Base-by-base conservation (phyloP, 2,888 invertebrate species). In the Noctuana brunneofusca region DNA sequence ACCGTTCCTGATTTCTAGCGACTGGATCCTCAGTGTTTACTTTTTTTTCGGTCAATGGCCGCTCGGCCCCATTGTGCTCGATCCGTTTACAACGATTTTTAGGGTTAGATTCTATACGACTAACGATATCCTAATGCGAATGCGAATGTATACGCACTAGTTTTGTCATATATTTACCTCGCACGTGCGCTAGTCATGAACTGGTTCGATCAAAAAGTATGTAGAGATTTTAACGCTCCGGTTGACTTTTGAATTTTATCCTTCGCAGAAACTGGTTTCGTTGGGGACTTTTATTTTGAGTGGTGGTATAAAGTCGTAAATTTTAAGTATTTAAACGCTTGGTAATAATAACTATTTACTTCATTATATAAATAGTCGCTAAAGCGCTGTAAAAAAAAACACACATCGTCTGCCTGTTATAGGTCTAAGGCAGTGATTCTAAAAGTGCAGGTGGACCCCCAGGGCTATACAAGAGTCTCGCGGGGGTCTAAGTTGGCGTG, bases 41-140 rank as follows among this genome's bases (percentile, higher is more conserved):
- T 87, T 88, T 84, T 87, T 86, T 83, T 84, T 84, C 86, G 87
- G 89, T 89, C 87, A 89, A 87, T 80, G 87, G 78, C 87, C 89
- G 86, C 70, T 67, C 80, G 79, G 79, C 78, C 80, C 78, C 79
- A 82, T 83, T 83, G 81, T 83, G 73, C 70, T 65, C 79, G 81
- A 75, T 85, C 86, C 80, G 86, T 84, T 88, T 86, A 88, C 85
- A 86, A 83, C 84, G 74, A 84, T 86, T 74, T 75, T 76, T 83
- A 80, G 85, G 86, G 84, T 86, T 83, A 83, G 81, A 81, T 78
- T 81, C 79, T 75, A 81, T 68, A 62, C 38, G 38, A 24, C 57
- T 53, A 59, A 48, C 32, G 63, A 54, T 56, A 50, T 48, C 24
- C 58, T 48, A 58, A 49, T 49, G 24, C 46, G 49, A 14, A 24